Percentiles rank a stretch among this genome's conserved stretches.
Conservation (phyloP, 1,140 invertebrate genomes). For the Pseudomyrmex flavicornis region DNA sequence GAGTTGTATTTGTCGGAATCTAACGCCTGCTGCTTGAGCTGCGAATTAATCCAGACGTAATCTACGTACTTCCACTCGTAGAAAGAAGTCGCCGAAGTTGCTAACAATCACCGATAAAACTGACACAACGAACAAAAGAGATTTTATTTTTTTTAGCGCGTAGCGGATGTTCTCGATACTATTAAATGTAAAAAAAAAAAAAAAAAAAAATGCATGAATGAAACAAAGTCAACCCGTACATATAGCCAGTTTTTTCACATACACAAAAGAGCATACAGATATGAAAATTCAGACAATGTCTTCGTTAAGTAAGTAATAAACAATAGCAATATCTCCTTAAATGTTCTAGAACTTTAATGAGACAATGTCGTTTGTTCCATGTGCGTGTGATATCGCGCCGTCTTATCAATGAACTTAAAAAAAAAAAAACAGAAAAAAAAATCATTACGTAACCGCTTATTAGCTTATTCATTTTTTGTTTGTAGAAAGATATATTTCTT, state of each 20-base stretch:
- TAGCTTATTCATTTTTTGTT: no score
- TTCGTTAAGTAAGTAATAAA: background rate
- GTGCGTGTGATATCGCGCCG: background rate
- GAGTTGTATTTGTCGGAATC: background rate
- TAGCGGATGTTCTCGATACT: background rate
- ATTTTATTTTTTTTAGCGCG: background rate
- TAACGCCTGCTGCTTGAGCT: background rate
- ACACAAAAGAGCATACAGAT: background rate
- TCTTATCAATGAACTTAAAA: background rate
- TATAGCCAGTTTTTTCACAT: background rate
- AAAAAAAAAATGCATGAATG: background rate
- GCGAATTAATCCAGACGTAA: background rate
- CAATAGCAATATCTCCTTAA: background rate
- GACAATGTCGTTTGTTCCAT: background rate
- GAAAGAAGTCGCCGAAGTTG: no score
- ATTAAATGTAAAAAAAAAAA: no score
- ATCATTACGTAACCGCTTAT: no score
- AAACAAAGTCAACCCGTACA: background rate
- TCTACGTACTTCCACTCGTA: slow-evolving; percentile 4
- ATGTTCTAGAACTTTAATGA: background rate
- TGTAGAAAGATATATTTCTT: no score
- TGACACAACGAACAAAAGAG: no score
- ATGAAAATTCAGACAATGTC: background rate
- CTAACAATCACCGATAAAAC: no score
- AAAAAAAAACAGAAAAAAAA: no score